phyloP scores from a whole-genome alignment of 2,797 vertebrate species.

The Crenuchus spilurus region DNA sequence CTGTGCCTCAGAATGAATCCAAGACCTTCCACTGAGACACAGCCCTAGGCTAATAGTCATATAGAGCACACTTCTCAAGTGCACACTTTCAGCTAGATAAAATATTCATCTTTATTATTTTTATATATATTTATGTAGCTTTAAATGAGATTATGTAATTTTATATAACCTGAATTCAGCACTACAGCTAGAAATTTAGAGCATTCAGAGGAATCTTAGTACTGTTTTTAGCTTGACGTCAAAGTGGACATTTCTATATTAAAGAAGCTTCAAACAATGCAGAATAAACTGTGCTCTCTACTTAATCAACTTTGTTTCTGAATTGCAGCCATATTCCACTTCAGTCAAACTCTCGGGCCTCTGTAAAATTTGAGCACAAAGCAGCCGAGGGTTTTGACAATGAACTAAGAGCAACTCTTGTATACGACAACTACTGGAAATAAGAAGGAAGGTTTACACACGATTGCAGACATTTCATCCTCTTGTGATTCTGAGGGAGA shows the following conservation, averaged over 20 bases:
- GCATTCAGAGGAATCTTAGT: background rate
- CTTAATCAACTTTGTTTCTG: slow-evolving; percentile 7
- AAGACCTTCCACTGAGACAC: background rate
- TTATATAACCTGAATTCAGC: background rate
- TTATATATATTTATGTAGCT: background rate
- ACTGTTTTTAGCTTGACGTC: slow-evolving; percentile 26
- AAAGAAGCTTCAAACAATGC: background rate
- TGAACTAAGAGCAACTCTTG: slow-evolving; percentile 28
- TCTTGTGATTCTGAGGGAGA: slow-evolving; percentile 41
- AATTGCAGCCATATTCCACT: background rate
- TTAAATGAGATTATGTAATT: background rate
- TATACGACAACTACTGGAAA: slow-evolving; percentile 39
- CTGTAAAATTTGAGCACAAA: slow-evolving; percentile 20
- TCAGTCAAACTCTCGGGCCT: background rate
- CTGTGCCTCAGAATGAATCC: slow-evolving; percentile 20
- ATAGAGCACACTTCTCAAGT: background rate
- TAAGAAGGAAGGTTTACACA: slow-evolving; percentile 37
- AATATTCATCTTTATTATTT: background rate
- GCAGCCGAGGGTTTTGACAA: slow-evolving; percentile 29
- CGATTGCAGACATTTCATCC: slow-evolving; percentile 38
- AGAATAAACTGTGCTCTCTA: slow-evolving; percentile 6
- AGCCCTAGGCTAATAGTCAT: background rate
- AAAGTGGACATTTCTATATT: slow-evolving; percentile 28
- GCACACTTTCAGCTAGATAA: background rate
- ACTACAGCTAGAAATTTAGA: background rate